Evolutionary conservation across 2,113 vertebrate genomes (phyloP), one percentile per base, ranked within the genome.

Genomic region (Porphyrio hochstetteri): DNA sequence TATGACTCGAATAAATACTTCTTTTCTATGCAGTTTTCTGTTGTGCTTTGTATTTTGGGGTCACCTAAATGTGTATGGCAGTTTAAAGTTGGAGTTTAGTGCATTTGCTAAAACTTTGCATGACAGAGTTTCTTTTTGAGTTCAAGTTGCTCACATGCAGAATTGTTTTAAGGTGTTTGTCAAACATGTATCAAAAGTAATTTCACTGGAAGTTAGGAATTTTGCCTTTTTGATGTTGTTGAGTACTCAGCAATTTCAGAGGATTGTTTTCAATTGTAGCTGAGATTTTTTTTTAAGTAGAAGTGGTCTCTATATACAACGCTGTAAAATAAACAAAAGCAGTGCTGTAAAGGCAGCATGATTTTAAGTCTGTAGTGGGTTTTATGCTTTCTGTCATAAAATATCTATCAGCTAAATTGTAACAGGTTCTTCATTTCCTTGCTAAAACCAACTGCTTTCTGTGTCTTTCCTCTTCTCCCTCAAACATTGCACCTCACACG

Each of bases 1-100:
- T 77, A 7, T 7, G 69, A 5, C 24, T 81, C 68, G 29, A 95
- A 95, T 96, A 95, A 96, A 94, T 63, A 25, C 8, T 7, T 23
- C 8, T 50, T 85, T 71, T 70, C 42, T 29, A 56, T 69, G 6
- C 23, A 35, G 12, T 59, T 91, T 92, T 69, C 38, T 81, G 25
- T 80, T 80, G 56, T 78, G 55, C 33, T 56, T 93, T 75, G 10
- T 94, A 10, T 92, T 77, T 92, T 56, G 68, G 33, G 16, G 9
- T 91, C 7, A 7, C 25, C 82, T 80, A 36, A 40, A 53, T 10
- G 16, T 0, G 0, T 5, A 33, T 13, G 31, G 4, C 59, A 46
- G 24, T 89, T 79, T 44, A 18, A 82, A 69, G 33, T 36, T 23
- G 9, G 35, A 56, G 24, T 36, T 84, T 1, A 16, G 36, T 38